Evolutionary conservation across 2,113 vertebrate species (phyloP).

Genomic region (Oxygymnocypris stewartii): DNA sequence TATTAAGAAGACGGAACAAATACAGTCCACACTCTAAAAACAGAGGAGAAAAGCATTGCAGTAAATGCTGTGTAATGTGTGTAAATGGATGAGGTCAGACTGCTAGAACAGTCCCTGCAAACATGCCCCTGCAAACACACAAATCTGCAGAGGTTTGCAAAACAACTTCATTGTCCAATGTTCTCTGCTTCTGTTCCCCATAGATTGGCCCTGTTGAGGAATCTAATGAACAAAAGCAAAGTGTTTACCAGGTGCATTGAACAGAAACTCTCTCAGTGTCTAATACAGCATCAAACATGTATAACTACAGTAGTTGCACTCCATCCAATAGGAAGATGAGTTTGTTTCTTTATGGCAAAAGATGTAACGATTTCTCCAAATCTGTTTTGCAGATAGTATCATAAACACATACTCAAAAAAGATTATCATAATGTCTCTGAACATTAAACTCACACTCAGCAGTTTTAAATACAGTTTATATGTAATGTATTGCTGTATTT

Average conservation of each 20-base stretch:
- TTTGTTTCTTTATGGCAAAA: not conserved
- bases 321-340: not conserved
- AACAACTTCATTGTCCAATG: too few species aligned
- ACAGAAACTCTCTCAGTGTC: not conserved
- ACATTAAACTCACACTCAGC: not conserved
- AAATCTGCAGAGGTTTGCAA: conserved; percentile 12
- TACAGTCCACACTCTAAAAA: not conserved
- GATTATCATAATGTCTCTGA: not conserved
- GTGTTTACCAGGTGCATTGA: not conserved
- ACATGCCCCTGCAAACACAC: not conserved
- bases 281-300: not conserved
- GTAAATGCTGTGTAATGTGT: not conserved
- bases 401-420: not conserved
- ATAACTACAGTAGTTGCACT: not conserved
- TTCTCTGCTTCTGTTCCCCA: not conserved
- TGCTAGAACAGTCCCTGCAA: too few species aligned
- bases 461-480: not conserved
- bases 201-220: not conserved
- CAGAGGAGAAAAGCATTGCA: not conserved
- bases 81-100: not conserved
- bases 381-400: not conserved
- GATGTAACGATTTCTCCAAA: not conserved
- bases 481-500: not conserved
- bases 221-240: not conserved
- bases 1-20: too few species aligned